These are phyloP conservation scores for Trematocara variabile DNA, from an alignment of 2,113 vertebrate genomes.

Conservation along the genomic window DNA sequence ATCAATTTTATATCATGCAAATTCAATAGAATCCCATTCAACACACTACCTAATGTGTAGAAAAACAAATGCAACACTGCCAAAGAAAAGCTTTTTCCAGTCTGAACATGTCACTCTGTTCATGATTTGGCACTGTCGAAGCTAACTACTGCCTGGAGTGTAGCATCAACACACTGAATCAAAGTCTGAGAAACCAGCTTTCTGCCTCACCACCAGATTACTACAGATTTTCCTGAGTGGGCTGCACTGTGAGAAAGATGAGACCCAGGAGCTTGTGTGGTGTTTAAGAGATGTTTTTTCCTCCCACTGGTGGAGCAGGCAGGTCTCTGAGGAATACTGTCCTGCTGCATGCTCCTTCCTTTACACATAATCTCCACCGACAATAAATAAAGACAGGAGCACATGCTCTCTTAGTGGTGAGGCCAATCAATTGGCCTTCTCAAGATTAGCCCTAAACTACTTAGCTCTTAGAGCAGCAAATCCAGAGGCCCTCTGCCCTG, in stretches of 20 bases:
- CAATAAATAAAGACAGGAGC: conserved; percentile 84
- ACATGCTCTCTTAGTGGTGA: conserved; percentile 74
- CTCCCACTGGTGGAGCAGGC: background rate
- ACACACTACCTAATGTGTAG: background rate
- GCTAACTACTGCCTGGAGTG: background rate
- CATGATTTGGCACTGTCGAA: background rate
- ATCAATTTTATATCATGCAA: background rate
- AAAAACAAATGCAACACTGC: background rate
- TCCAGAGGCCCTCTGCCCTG: conserved; percentile 64
- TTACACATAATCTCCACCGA: conserved; percentile 57
- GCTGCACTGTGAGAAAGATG: background rate
- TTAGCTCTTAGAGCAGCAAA: conserved; percentile 75
- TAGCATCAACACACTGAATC: background rate
- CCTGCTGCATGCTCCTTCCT: conserved; percentile 9
- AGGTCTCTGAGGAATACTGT: background rate
- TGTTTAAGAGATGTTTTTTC: background rate
- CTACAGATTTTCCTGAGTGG: background rate
- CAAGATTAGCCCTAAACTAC: conserved; percentile 85
- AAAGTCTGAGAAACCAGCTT: background rate
- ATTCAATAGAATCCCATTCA: background rate
- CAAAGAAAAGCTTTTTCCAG: background rate
- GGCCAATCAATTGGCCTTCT: conserved; percentile 81
- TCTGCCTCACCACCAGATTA: background rate
- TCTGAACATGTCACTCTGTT: background rate
- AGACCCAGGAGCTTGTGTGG: background rate